Base-by-base conservation (phyloP, 2,888 invertebrate genomes). In the Agrochola macilenta region DNA sequence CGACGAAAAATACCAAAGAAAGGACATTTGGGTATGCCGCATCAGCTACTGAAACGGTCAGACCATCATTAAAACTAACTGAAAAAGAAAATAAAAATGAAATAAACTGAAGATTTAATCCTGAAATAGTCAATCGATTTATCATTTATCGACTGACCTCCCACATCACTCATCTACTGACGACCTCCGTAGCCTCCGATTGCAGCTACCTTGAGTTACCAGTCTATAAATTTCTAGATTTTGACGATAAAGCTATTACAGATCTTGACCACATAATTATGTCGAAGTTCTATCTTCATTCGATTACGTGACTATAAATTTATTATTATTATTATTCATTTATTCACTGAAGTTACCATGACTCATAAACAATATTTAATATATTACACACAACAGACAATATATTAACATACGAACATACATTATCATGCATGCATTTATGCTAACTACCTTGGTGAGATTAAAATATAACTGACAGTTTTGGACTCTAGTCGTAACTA, bases 181-280 rank as follows among this genome's bases (percentile, higher is more conserved):
- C 35, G 35, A 30, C 63, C 52, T 20, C 14, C 54, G 54, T 63
- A 20, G 52, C 26, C 26, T 65, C 26, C 17, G 64, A 57, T 23
- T 60, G 79, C 46, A 76, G 5, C 4, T 54, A 39, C 46, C 54
- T 69, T 52, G 26, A 63, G 52, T 58, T 54, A 52, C n/a, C 26
- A 76, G 14, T 65, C 30, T 75, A 82, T 35, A 76, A 54, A 65
- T 76, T 46, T 20, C 11, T 68, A 57, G 14, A 65, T 46, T 4
- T 54, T 30, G 39, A 82, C 52, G 58, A 49, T n/a, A 76, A 39
- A 82, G 3, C 26, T 65, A 69, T 52, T 54, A 82, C n/a, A 54
- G 35, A 60, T 66, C 69, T 60, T 69, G 57, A 35, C 46, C 60
- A 76, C 52, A 64, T 43, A n/a, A n/a, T n/a, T n/a, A 52, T 65